Conservation (phyloP, 2,797 vertebrate species). For the Sebastolobus alascanus region DNA sequence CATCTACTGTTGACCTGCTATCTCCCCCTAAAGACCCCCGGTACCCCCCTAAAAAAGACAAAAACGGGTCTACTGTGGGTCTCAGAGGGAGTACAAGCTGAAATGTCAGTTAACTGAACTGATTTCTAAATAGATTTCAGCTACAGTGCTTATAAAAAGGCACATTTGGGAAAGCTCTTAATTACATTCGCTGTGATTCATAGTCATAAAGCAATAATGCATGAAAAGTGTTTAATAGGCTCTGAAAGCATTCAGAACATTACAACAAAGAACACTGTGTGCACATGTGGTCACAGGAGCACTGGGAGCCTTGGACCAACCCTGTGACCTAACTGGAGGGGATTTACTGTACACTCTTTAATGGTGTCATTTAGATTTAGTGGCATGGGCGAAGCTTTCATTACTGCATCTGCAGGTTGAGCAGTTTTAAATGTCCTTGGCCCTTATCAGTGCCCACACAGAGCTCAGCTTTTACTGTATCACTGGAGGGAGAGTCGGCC, state of each 20-base stretch:
- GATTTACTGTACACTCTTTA: slow-evolving; percentile 66
- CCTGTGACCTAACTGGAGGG: slow-evolving; percentile 40
- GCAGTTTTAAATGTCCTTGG: slow-evolving; percentile 85
- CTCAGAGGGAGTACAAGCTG: not conserved
- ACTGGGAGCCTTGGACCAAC: slow-evolving; percentile 27
- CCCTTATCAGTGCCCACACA: slow-evolving; percentile 80
- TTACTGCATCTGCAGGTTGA: slow-evolving; percentile 82
- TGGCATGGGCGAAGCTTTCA: slow-evolving; percentile 68
- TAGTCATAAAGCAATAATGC: not conserved
- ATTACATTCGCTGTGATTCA: not conserved
- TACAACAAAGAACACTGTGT: slow-evolving; percentile 7
- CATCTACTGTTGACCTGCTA: too few species aligned
- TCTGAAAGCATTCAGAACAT: not conserved
- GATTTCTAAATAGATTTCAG: not conserved
- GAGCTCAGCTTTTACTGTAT: slow-evolving; percentile 70
- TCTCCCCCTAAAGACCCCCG: too few species aligned
- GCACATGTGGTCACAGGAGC: not conserved
- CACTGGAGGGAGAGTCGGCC: slow-evolving; percentile 51
- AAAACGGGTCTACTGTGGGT: too few species aligned
- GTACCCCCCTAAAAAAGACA: too few species aligned
- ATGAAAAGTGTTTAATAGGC: not conserved
- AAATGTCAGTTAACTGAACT: not conserved
- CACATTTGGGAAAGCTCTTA: not conserved
- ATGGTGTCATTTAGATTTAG: slow-evolving; percentile 77
- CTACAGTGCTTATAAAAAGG: not conserved